Evolutionary conservation across 2,888 invertebrate species (phyloP).

Genomic region (Drosophila rellima): DNA sequence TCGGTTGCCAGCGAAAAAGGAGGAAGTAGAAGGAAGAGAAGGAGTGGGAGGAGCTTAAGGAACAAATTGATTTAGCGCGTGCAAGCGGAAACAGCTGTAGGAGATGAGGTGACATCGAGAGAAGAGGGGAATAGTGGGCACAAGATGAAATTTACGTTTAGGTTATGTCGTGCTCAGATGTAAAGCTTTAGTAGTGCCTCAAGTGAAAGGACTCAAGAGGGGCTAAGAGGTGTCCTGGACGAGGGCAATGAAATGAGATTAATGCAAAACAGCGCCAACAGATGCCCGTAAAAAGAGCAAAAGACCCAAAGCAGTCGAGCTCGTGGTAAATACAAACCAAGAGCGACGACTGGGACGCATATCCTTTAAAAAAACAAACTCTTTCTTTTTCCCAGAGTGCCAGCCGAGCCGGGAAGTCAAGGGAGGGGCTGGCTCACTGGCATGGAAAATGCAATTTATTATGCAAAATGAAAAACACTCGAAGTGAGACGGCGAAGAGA

Average conservation of each 20-base stretch:
- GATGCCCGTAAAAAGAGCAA: slow-evolving; percentile 55
- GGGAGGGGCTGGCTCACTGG: slow-evolving; percentile 60
- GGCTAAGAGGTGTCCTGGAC: slow-evolving; percentile 23
- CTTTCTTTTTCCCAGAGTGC: neutral
- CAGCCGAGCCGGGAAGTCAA: neutral
- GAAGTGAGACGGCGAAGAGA: slow-evolving; percentile 15
- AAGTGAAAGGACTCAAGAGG: slow-evolving; percentile 4
- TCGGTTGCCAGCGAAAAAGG: neutral
- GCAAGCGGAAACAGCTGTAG: slow-evolving; percentile 73
- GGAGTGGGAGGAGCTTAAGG: slow-evolving; percentile 56
- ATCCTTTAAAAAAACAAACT: slow-evolving; percentile 1
- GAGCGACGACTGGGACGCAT: slow-evolving; percentile 34
- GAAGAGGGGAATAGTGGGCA: neutral
- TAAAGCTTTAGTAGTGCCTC: slow-evolving; percentile 41
- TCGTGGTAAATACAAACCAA: slow-evolving; percentile 64
- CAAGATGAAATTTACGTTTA: slow-evolving; percentile 16
- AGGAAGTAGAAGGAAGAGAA: neutral
- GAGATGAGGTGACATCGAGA: slow-evolving; percentile 15
- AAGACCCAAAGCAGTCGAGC: slow-evolving; percentile 21
- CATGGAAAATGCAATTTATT: slow-evolving; percentile 83
- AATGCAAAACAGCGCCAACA: slow-evolving; percentile 75
- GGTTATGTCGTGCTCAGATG: slow-evolving; percentile 45
- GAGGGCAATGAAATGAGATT: slow-evolving; percentile 78
- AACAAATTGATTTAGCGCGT: slow-evolving; percentile 82
- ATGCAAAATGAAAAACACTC: slow-evolving; percentile 79